Evolutionary conservation across 2,113 vertebrate species (phyloP).

Genomic region (Athene cunicularia): DNA sequence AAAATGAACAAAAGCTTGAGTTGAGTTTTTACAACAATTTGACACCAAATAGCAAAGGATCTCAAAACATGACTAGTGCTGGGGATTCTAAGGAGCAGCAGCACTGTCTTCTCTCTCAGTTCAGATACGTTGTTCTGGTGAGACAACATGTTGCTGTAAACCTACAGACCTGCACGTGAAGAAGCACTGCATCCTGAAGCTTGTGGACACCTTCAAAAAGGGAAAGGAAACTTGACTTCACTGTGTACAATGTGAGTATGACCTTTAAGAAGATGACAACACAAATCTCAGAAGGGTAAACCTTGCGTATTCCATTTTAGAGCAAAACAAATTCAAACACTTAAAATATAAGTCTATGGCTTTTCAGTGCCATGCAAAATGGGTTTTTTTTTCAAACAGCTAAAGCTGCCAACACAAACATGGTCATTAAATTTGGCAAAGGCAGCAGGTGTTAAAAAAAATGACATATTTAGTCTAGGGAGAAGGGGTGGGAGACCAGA

Average conservation of each 20-base stretch:
- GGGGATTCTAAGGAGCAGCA: background rate
- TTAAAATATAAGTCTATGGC: background rate
- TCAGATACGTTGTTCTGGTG: background rate
- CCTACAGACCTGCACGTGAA: slow-evolving; percentile 13
- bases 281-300: background rate
- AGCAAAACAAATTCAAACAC: background rate
- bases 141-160: background rate
- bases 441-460: slow-evolving; percentile 73
- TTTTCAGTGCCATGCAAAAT: background rate
- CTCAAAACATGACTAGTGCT: background rate
- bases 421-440: slow-evolving; percentile 54
- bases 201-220: background rate
- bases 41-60: slow-evolving; percentile 50
- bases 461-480: slow-evolving; percentile 68
- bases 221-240: background rate
- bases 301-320: background rate
- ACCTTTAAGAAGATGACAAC: background rate
- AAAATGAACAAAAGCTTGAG: slow-evolving; percentile 64
- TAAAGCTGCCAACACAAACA: slow-evolving; percentile 52
- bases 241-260: background rate
- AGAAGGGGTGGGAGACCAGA: slow-evolving; percentile 67
- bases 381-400: background rate
- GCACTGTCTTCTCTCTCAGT: background rate
- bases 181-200: background rate
- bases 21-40: slow-evolving; percentile 51